These are phyloP conservation scores for Grammomys dolichurus DNA, from an alignment of 2,113 vertebrate genomes.

Conservation along the genomic window DNA sequence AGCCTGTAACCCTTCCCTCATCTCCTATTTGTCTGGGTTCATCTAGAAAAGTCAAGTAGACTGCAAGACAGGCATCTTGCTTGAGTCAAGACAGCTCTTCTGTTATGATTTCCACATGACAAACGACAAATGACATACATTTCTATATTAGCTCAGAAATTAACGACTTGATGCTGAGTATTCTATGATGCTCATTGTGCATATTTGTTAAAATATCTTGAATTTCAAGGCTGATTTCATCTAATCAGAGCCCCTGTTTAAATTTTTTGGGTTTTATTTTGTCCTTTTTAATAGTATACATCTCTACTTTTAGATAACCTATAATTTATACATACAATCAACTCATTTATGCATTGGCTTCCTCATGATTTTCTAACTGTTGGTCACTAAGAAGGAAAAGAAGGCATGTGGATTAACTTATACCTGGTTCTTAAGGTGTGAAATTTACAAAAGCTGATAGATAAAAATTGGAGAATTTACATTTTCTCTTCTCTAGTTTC, in stretches of 20 bases:
- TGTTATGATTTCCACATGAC: neutral
- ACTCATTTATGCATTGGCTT: neutral
- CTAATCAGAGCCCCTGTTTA: conserved; percentile 3
- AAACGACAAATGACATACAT: neutral
- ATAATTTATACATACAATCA: conserved; percentile 52
- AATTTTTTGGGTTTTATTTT: conserved; percentile 27
- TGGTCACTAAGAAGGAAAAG: neutral
- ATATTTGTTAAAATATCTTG: conserved; percentile 68
- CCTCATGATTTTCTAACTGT: neutral
- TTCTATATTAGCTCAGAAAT: neutral
- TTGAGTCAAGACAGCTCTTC: conserved; percentile 21
- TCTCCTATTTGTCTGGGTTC: neutral
- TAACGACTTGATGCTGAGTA: neutral
- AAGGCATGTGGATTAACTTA: neutral
- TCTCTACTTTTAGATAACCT: conserved; percentile 30
- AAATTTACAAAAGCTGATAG: neutral
- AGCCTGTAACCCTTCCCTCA: neutral
- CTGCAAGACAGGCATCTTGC: neutral
- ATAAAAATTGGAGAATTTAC: neutral
- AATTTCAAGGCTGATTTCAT: conserved; percentile 28
- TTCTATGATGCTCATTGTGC: neutral
- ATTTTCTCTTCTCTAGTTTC: neutral
- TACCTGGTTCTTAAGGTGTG: neutral
- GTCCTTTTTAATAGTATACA: neutral
- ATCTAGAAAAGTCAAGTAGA: neutral